A percentile compares a stretch with the other conserved stretches of the same genome.
Conservation (phyloP, 35 echinoderm and acorn worm genomes). For the Chiridota heheva region DNA sequence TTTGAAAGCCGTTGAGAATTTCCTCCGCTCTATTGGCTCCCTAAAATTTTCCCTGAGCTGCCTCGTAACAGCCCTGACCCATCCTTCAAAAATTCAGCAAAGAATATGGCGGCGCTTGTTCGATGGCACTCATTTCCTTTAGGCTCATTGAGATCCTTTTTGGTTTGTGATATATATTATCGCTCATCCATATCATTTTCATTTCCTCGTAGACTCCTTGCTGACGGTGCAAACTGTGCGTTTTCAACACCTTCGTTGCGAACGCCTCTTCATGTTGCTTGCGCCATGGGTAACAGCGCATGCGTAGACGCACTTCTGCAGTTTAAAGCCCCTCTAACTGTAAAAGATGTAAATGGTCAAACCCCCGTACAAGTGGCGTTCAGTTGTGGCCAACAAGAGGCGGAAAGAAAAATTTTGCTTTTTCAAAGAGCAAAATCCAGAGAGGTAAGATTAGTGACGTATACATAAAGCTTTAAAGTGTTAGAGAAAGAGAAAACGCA, state of each 20-base stretch:
- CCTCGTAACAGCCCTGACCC: too few relatives aligned
- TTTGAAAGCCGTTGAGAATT: too few relatives aligned
- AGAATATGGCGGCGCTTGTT: too few relatives aligned
- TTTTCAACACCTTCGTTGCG: slow-evolving; percentile 49
- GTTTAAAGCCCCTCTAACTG: slow-evolving; percentile 37
- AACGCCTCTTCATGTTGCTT: slow-evolving; percentile 81
- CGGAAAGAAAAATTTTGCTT: slow-evolving; percentile 48
- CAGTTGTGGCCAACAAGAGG: slow-evolving; percentile 72
- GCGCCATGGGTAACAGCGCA: slow-evolving; percentile 81
- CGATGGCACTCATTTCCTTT: too few relatives aligned
- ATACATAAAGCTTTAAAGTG: neutral
- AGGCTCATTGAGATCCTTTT: too few relatives aligned
- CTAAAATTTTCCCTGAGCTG: too few relatives aligned
- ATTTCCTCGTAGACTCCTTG: too few relatives aligned
- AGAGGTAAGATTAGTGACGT: neutral
- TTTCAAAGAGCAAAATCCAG: slow-evolving; percentile 30
- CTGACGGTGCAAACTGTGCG: slow-evolving; percentile 12
- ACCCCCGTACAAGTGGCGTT: slow-evolving; percentile 67
- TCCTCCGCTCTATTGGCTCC: too few relatives aligned
- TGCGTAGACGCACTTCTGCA: slow-evolving; percentile 76
- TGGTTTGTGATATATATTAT: too few relatives aligned
- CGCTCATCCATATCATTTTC: too few relatives aligned
- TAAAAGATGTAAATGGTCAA: slow-evolving; percentile 49
- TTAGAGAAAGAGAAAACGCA: neutral
- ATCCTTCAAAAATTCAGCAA: too few relatives aligned